Evolutionary conservation across 1,140 invertebrate genomes (phyloP).

Genomic region (Lepidurus arcticus): DNA sequence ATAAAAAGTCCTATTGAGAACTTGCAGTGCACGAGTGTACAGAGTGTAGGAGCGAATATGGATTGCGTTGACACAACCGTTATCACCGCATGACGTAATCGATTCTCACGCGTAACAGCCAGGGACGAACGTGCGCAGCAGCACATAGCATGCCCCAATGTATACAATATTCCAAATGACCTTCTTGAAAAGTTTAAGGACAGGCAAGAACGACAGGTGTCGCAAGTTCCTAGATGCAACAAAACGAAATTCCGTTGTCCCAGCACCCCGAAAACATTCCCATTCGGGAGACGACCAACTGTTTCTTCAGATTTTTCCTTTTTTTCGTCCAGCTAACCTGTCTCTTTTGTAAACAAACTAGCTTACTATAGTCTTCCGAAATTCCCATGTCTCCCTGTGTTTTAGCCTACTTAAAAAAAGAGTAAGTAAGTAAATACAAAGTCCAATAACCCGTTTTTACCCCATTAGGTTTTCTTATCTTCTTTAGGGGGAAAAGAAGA

Average conservation of each 20-base stretch:
- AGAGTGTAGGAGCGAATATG: not conserved
- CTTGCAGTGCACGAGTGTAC: not conserved
- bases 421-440: too few species aligned
- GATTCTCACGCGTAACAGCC: not conserved
- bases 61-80: constrained; percentile 15
- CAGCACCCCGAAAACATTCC: not conserved
- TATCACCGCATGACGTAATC: constrained; percentile 25
- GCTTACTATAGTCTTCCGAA: too few species aligned
- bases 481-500: not conserved
- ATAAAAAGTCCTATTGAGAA: not conserved
- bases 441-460: too few species aligned
- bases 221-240: not conserved
- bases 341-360: not conserved
- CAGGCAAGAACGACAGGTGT: constrained; percentile 3
- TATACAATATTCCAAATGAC: not conserved
- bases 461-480: too few species aligned
- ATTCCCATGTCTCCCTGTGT: too few species aligned
- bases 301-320: not conserved
- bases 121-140: not conserved
- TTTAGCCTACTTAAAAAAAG: too few species aligned
- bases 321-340: not conserved
- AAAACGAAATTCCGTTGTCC: not conserved
- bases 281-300: not conserved
- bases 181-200: not conserved
- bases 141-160: not conserved